Evolutionary conservation across 2,888 invertebrate genomes (phyloP).

Genomic region (Parelbella ahira): DNA sequence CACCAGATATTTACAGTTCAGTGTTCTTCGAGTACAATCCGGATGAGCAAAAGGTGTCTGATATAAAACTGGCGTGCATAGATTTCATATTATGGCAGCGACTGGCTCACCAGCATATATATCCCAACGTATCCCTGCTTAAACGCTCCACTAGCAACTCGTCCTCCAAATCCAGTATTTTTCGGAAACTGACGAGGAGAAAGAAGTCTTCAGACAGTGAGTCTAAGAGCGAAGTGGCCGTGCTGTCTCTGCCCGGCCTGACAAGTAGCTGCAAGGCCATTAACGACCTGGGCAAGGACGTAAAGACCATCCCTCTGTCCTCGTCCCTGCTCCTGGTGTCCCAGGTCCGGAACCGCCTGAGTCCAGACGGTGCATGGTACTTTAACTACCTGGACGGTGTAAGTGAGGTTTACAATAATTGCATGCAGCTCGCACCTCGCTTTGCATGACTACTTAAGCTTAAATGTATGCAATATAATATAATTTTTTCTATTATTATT

Average conservation of each 20-base stretch:
- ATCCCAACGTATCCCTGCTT: constrained; percentile 58
- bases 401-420: constrained; percentile 60
- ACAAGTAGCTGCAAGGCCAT: constrained; percentile 54
- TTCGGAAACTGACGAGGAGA: constrained; percentile 50
- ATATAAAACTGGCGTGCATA: constrained; percentile 53
- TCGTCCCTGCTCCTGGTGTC: constrained; percentile 61
- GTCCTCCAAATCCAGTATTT: constrained; percentile 50
- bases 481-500: no score
- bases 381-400: constrained; percentile 73
- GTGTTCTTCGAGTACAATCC: constrained; percentile 66
- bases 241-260: constrained; percentile 58
- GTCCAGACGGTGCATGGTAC: constrained; percentile 72
- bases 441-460: constrained; percentile 15
- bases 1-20: constrained; percentile 63
- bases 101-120: constrained; percentile 50
- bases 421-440: constrained; percentile 36
- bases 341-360: constrained; percentile 59
- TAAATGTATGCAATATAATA: no score
- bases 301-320: constrained; percentile 56
- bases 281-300: constrained; percentile 60
- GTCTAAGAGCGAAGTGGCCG: constrained; percentile 53
- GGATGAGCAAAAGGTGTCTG: constrained; percentile 43
- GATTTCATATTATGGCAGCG: constrained; percentile 72
- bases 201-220: constrained; percentile 45
- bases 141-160: constrained; percentile 44